Evolutionary conservation across 2,113 vertebrate species (phyloP), one percentile per base, ranked within the genome.

Genomic region (Aviceda subcristata): DNA sequence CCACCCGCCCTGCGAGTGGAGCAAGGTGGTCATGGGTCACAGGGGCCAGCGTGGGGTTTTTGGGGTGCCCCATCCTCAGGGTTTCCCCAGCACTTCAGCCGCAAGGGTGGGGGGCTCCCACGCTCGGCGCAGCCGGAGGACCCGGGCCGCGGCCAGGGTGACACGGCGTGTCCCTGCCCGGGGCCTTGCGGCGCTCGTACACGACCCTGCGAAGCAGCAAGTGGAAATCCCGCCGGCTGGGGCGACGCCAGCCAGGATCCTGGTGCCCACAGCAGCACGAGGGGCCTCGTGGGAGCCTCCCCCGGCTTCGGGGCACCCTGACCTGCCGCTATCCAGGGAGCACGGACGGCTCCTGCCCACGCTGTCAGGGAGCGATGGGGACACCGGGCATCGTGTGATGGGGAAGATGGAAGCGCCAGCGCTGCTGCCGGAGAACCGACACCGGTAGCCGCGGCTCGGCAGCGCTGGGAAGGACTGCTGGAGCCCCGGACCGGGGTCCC

Each of bases 1-100:
- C 24, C 79, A 30, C 26, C 41, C 1, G 0, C 20, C 13, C 53
- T 6, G 34, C 0, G 0, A 69, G 32, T 8, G 2, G 15, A 41
- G 8, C 30, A 17, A 22, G 21, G 30, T 2, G 3, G 45, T 32
- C 2, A 0, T 2, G 1, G 45, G 53, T 14, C 5, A 2, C 15
- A 24, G 29, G 14, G 21, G 11, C 23, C 56, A 24, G 30, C 2
- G 0, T 0, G 0, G 38, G 86, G 45, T 8, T 29, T 22, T 29
- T 4, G 6, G 51, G 59, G 5, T 2, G 2, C 60, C 68, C 39
- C 68, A 11, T 75, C 55, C 53, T 39, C 6, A 2, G 23, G 64
- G 32, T 8, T 10, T 15, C n/a, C 41, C 76, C 3, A 1, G 41
- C 9, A 10, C 36, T 32, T 26, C 36, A 5, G 9, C 10, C 7